Evolutionary conservation across 1,140 invertebrate species (phyloP), one percentile per base, ranked within the genome.

Genomic region (Ditylenchus dipsaci): DNA sequence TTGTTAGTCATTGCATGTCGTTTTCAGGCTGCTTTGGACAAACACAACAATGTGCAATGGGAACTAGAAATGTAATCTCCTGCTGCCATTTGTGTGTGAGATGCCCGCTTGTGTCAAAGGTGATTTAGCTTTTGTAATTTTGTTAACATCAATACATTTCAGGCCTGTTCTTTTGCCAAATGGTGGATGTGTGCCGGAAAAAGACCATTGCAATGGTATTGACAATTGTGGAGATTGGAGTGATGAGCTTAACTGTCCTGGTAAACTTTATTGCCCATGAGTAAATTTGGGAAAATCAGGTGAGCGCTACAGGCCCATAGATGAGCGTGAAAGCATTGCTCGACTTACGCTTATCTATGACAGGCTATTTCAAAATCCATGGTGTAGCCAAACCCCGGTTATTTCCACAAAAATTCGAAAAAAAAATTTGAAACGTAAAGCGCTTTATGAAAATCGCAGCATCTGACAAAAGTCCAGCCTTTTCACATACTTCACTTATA

Each of bases 11-110:
- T 26, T 38, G 8, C 0, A 69, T 27, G 60, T 58, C 19, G 15
- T 27, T 38, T 60, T 47, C 13, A 70, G 30, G 85, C 84, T 1
- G 87, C 23, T 23, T 26, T 78, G n/a, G 71, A 74, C 33, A 56
- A 30, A 27, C 29, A 64, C 38, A 66, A 64, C n/a, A 62, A 57
- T n/a, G 63, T 71, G 9, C 68, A 61, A 33, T 80, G 78, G 78
- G 45, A 63, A 17, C 42, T 81, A 26, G 74, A 74, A 42, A 63
- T 92, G 13, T 96, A 93, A 96, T 86, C 90, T 90, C 21, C 86
- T 96, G 26, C 85, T 95, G 68, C 92, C 93, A 29, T 97, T 95
- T 84, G 91, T 96, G 87, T 97, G 94, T 82, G 88, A 91, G 76
- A 86, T 91, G 13, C 87, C 87, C 67, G 92, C 93, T n/a, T 97